Percentiles rank a stretch among this genome's conserved stretches.
Evolutionary conservation across 2,113 vertebrate species (phyloP).

Genomic region (Vulpes ferrilata): DNA sequence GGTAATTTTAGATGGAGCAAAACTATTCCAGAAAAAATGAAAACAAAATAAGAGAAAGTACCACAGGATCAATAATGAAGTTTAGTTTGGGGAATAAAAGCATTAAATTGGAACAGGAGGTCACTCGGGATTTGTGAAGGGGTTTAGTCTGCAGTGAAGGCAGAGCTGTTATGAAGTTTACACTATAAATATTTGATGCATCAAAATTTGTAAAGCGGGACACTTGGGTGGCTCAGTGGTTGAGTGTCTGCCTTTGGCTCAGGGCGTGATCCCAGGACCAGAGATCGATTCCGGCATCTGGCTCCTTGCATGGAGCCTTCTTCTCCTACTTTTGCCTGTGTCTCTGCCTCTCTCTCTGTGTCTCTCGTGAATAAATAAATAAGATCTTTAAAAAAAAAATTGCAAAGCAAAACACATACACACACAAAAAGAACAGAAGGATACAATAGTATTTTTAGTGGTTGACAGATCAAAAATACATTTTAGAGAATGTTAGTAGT

Average conservation of each 20-base stretch:
- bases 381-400: no score
- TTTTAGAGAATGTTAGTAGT: not conserved
- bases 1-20: not conserved
- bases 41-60: not conserved
- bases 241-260: no score
- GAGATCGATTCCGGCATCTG: no score
- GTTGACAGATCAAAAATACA: not conserved
- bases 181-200: rapidly evolving
- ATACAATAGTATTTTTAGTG: not conserved
- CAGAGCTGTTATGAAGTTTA: not conserved
- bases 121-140: not conserved
- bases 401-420: not conserved
- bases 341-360: no score
- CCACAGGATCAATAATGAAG: rapidly evolving
- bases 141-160: not conserved
- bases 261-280: no score
- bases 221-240: no score
- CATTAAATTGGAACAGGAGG: not conserved
- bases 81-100: not conserved
- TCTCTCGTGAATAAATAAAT: no score
- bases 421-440: not conserved
- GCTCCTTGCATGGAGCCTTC: no score
- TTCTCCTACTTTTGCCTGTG: no score
- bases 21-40: not conserved
- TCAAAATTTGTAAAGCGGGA: not conserved